phyloP scores from a whole-genome alignment of 2,797 vertebrate species.

The Acanthurus tractus region DNA sequence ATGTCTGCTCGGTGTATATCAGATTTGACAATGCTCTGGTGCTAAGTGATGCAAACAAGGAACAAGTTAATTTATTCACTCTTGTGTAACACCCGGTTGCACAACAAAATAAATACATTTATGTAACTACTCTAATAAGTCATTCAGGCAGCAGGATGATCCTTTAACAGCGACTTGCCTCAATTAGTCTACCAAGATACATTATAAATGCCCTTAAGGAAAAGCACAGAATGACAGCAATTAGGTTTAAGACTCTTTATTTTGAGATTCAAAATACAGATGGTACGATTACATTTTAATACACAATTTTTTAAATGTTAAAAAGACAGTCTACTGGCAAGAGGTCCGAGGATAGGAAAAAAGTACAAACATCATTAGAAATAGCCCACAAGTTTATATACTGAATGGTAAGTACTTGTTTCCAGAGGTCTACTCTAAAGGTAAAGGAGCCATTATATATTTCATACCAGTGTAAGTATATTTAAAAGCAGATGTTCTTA shows the following conservation, averaged over 20 bases:
- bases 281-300: conserved; percentile 14
- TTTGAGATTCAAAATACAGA: conserved; percentile 57
- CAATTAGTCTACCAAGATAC: not conserved
- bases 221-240: not conserved
- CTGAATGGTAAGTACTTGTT: conserved; percentile 55
- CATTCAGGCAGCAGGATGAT: too few relatives aligned
- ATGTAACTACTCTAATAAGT: too few relatives aligned
- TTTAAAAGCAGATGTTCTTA: conserved; percentile 17
- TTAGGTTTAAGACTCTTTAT: conserved; percentile 67
- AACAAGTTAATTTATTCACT: too few relatives aligned
- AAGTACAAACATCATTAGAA: conserved; percentile 32
- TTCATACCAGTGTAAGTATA: conserved; percentile 52
- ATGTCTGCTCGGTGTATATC: too few relatives aligned
- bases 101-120: too few relatives aligned
- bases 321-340: conserved; percentile 30
- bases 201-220: not conserved
- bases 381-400: conserved; percentile 41
- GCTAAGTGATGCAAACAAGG: too few relatives aligned
- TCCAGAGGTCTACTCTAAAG: conserved; percentile 40
- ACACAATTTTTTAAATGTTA: conserved; percentile 20
- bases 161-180: too few relatives aligned
- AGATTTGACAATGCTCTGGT: too few relatives aligned
- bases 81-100: too few relatives aligned
- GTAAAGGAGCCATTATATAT: conserved; percentile 19
- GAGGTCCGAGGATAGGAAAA: conserved; percentile 23